These are phyloP conservation scores for Drosophila guanche DNA, from an alignment of 1,140 invertebrate genomes.

Conservation along the genomic window DNA sequence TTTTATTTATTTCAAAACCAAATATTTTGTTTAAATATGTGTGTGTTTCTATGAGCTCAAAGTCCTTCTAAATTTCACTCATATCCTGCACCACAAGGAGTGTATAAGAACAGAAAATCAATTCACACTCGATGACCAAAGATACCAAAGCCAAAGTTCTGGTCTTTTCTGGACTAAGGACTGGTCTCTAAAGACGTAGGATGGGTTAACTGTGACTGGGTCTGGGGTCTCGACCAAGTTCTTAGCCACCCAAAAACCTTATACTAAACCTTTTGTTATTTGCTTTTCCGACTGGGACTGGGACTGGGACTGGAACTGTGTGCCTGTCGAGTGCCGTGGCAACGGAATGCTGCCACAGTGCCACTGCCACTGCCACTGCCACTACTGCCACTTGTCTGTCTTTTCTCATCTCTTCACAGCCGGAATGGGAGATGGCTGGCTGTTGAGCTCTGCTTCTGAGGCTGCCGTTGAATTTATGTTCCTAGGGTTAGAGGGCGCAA, in stretches of 20 bases:
- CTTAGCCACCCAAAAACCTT: too few relatives aligned
- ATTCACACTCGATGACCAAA: constrained; percentile 76
- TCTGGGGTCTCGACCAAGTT: constrained; percentile 4
- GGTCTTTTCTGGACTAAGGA: constrained; percentile 20
- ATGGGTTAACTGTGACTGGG: constrained; percentile 12
- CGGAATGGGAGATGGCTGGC: constrained; percentile 43
- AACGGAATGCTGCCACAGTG: constrained; percentile 63
- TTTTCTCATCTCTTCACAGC: constrained; percentile 41
- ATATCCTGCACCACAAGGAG: not conserved
- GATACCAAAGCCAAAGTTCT: constrained; percentile 24
- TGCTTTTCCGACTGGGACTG: constrained; percentile 59
- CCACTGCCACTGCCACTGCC: too few relatives aligned
- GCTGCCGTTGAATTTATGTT: constrained; percentile 72
- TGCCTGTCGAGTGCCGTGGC: constrained; percentile 61
- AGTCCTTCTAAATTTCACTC: too few relatives aligned
- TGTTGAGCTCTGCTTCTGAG: constrained; percentile 31
- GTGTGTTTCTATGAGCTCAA: too few relatives aligned
- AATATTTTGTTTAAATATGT: too few relatives aligned
- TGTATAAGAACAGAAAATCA: constrained; percentile 60
- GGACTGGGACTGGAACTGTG: constrained; percentile 29
- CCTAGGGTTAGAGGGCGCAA: constrained; percentile 78
- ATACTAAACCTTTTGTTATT: constrained; percentile 69
- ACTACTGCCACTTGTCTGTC: constrained; percentile 73
- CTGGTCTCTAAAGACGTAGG: constrained; percentile 10
- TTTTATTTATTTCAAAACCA: too few relatives aligned